These are phyloP conservation scores for Phytoseiulus persimilis DNA, from an alignment of 2,888 invertebrate genomes.

Conservation along the genomic window DNA sequence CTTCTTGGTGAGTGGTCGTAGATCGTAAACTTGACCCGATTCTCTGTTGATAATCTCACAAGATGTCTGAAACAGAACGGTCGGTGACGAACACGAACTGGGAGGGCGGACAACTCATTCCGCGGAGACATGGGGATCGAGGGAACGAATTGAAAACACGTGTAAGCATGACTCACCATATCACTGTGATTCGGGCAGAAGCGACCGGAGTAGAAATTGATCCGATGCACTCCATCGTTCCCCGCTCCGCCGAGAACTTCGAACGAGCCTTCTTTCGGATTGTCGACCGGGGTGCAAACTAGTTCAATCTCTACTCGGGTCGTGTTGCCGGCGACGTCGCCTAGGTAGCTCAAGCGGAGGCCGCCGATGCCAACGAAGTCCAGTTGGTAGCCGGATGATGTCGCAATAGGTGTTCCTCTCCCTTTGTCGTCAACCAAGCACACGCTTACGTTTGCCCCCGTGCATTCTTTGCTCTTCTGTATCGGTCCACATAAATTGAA, in stretches of 20 bases:
- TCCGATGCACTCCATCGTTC: constrained; percentile 13
- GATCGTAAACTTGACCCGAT: constrained; percentile 48
- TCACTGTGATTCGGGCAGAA: not conserved
- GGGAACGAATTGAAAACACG: not conserved
- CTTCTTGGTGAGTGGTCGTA: constrained; percentile 46
- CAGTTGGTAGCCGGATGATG: not conserved
- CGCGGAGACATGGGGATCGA: too few species aligned
- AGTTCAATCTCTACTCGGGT: constrained; percentile 26
- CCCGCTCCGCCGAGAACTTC: not conserved
- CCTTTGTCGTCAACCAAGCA: not conserved
- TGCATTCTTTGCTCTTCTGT: not conserved
- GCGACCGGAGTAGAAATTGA: constrained; percentile 14
- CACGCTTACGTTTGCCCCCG: constrained; percentile 9
- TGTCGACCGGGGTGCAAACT: constrained; percentile 6
- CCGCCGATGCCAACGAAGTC: constrained; percentile 27
- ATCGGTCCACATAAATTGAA: constrained; percentile 26
- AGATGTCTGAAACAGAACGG: not conserved
- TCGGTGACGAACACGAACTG: too few species aligned
- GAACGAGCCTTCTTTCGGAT: not conserved
- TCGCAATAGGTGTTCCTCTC: not conserved
- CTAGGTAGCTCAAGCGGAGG: constrained; percentile 12
- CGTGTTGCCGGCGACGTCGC: constrained; percentile 15
- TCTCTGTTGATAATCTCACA: constrained; percentile 30
- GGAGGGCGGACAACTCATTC: too few species aligned
- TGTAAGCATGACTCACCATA: not conserved